These are phyloP conservation scores for Conistra vaccinii DNA, from an alignment of 2,888 invertebrate genomes.

Conservation along the genomic window DNA sequence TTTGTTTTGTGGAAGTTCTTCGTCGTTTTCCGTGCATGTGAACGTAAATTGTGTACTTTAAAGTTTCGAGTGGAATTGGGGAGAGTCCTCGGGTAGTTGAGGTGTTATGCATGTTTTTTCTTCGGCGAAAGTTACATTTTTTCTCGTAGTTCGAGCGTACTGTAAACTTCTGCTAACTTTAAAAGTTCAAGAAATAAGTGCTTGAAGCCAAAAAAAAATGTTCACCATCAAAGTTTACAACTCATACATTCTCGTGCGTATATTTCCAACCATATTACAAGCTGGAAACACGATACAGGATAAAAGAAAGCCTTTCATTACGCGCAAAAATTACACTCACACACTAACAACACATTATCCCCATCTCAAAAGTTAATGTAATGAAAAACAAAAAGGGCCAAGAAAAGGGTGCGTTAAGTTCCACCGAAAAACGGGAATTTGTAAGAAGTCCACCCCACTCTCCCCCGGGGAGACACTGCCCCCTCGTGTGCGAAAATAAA, in stretches of 20 bases:
- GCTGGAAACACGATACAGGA: slow-evolving; percentile 51
- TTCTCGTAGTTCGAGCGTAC: slow-evolving; percentile 42
- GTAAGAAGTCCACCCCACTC: slow-evolving; percentile 87
- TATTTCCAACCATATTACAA: background rate
- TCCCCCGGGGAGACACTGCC: slow-evolving; percentile 81
- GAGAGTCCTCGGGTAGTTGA: slow-evolving; percentile 80
- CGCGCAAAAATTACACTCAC: slow-evolving; percentile 82
- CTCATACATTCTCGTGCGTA: background rate
- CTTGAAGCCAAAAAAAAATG: slow-evolving; percentile 9
- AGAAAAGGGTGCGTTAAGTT: slow-evolving; percentile 91
- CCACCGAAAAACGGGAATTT: slow-evolving; percentile 91
- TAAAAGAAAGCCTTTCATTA: slow-evolving; percentile 77
- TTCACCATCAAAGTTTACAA: slow-evolving; percentile 12
- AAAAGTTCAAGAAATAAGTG: slow-evolving; percentile 31
- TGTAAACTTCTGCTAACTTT: slow-evolving; percentile 43
- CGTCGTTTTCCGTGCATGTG: slow-evolving; percentile 85
- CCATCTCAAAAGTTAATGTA: slow-evolving; percentile 90
- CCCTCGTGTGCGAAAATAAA: slow-evolving; percentile 91
- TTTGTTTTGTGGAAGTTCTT: slow-evolving; percentile 88
- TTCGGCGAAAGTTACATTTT: slow-evolving; percentile 67
- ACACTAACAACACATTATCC: slow-evolving; percentile 87
- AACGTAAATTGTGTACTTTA: slow-evolving; percentile 89
- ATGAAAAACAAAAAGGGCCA: slow-evolving; percentile 91
- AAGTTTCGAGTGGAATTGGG: slow-evolving; percentile 84
- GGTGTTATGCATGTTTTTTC: slow-evolving; percentile 74